Base-by-base conservation (phyloP, 2,113 vertebrate genomes). In the Antigone vipio region DNA sequence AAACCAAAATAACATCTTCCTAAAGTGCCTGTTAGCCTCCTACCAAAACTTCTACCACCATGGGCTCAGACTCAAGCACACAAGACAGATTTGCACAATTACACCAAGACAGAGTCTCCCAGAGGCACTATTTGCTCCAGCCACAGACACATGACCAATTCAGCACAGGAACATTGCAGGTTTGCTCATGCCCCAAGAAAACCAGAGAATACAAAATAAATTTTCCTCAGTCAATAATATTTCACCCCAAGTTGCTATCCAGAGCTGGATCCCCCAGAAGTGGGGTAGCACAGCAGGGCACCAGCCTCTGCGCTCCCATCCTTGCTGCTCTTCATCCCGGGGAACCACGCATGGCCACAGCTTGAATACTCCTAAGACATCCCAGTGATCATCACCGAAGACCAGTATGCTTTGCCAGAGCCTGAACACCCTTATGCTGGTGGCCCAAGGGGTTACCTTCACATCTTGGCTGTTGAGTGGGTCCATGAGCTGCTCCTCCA, bases 401-500 rank as follows among this genome's bases (percentile, higher is more conserved):
- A 45, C 24, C 22, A 53, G 12, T 6, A 34, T 44, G 23, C 27
- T 66, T 12, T 2, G 22, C 7, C 47, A 68, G 13, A 89, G 64
- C 26, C 63, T 53, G 16, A 35, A 64, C 47, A 32, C 18, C 8
- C 14, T 62, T 15, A 14, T 29, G 32, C 58, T 68, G 71, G 45
- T 11, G 7, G 13, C 42, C 22, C 11, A 26, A 8, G 9, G 10
- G 1, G 7, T 45, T 62, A 99, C 99, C 99, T 98, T 98, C 93
- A 99, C 96, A 73, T 99, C 99, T 66, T 98, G 98, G 35, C 89
- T 97, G 5, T 97, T 98, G 34, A 72, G 59, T 0, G 98, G 97
- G 90, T 99, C 98, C 96, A 98, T 98, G n/a, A 99, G 97, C 97
- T 99, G 99, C 76, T 95, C 92, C 92, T 99, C 99, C 93, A 99